Conservation (phyloP, 1,140 invertebrate species). For the Hyphantria cunea region DNA sequence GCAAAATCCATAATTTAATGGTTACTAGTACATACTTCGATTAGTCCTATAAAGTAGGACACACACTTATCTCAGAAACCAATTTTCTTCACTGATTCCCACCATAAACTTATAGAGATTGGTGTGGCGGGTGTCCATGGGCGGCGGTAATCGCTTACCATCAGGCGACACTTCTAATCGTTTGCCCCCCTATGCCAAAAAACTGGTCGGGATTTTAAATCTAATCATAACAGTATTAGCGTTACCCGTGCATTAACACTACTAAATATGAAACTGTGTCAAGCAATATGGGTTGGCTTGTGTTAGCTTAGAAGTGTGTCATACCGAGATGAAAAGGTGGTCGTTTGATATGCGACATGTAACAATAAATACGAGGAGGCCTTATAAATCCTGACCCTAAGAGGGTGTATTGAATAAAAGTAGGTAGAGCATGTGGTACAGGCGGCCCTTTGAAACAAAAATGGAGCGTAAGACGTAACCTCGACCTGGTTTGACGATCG, state of each 20-base stretch:
- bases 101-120: too few species aligned
- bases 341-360: conserved; percentile 8
- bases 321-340: conserved; percentile 17
- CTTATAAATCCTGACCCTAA: conserved; percentile 23
- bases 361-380: conserved; percentile 12
- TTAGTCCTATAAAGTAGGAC: too few species aligned
- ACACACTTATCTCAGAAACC: too few species aligned
- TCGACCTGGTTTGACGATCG: conserved; percentile 19
- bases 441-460: conserved; percentile 23
- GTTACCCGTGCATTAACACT: conserved; percentile 3
- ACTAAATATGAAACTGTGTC: conserved; percentile 21
- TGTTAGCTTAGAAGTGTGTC: conserved; percentile 14
- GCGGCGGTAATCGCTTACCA: too few species aligned
- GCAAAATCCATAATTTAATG: too few species aligned
- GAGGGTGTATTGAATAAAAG: conserved; percentile 22
- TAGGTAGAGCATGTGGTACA: conserved; percentile 19
- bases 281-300: conserved; percentile 4
- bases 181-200: too few species aligned
- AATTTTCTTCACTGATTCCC: too few species aligned
- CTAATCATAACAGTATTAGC: too few species aligned
- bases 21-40: too few species aligned
- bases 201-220: too few species aligned
- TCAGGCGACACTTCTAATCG: too few species aligned
- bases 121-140: too few species aligned
- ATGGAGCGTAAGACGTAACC: conserved; percentile 14